Conservation (phyloP, 2,797 vertebrate species). For the Euthynnus affinis region DNA sequence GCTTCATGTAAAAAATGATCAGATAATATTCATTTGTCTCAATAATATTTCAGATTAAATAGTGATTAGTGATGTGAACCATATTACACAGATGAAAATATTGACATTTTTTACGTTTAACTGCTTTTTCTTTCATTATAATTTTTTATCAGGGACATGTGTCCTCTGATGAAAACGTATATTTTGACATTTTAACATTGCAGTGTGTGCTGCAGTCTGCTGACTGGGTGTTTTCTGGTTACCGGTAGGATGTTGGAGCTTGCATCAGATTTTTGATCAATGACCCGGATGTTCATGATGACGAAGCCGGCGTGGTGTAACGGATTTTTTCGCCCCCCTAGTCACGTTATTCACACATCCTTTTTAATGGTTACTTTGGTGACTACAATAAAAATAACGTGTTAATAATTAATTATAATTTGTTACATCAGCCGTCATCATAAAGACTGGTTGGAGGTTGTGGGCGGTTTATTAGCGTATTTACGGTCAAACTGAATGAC, state of each 20-base stretch:
- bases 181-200: background rate
- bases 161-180: background rate
- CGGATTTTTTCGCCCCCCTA: background rate
- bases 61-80: too few species aligned
- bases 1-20: too few species aligned
- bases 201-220: background rate
- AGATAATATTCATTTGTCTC: too few species aligned
- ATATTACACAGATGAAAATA: too few species aligned
- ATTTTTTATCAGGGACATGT: background rate
- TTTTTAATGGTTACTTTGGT: background rate
- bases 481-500: too few species aligned
- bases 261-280: constrained; percentile 71
- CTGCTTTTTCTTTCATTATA: background rate
- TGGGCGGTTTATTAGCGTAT: too few species aligned
- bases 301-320: constrained; percentile 12
- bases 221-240: constrained; percentile 21
- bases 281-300: constrained; percentile 69
- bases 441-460: background rate
- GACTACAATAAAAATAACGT: too few species aligned
- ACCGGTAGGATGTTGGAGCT: constrained; percentile 24
- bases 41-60: too few species aligned
- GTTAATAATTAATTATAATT: background rate
- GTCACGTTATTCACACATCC: background rate
- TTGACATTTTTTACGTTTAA: background rate
- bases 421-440: background rate